phyloP scores from a whole-genome alignment of 2,797 vertebrate genomes.

The Pangasius sanitwongsei region DNA sequence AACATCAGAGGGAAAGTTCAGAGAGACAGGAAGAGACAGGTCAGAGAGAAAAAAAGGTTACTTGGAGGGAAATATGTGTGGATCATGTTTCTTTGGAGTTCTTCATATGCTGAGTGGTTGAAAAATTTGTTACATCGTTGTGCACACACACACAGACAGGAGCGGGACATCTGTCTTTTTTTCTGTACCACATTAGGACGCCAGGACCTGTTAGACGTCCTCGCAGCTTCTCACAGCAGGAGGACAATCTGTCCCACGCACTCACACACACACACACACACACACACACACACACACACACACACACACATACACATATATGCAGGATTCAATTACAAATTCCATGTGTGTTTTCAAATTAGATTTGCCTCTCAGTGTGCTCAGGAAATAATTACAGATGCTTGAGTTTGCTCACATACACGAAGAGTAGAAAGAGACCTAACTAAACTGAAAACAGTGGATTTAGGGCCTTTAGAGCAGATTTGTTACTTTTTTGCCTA shows the following conservation, averaged over 20 bases:
- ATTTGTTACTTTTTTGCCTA: not conserved
- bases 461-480: not conserved
- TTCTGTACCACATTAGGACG: not conserved
- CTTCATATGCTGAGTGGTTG: conserved; percentile 65
- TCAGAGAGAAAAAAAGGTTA: conserved; percentile 21
- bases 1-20: conserved; percentile 36
- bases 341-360: not conserved
- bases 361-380: not conserved
- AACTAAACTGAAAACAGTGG: not conserved
- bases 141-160: conserved; percentile 43
- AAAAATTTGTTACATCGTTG: conserved; percentile 69
- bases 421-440: not conserved
- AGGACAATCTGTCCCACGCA: conserved; percentile 24
- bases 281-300: not conserved
- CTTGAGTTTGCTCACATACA: not conserved
- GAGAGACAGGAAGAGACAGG: conserved; percentile 34
- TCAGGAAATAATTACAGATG: not conserved
- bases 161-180: conserved; percentile 67
- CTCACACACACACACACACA: conserved; percentile 7
- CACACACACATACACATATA: not conserved
- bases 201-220: conserved; percentile 14
- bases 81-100: conserved; percentile 13
- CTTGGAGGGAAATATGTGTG: not conserved
- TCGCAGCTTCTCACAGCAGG: conserved; percentile 19
- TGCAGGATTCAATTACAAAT: not conserved